phyloP scores from a whole-genome alignment of 2,113 vertebrate species.

The human region DNA sequence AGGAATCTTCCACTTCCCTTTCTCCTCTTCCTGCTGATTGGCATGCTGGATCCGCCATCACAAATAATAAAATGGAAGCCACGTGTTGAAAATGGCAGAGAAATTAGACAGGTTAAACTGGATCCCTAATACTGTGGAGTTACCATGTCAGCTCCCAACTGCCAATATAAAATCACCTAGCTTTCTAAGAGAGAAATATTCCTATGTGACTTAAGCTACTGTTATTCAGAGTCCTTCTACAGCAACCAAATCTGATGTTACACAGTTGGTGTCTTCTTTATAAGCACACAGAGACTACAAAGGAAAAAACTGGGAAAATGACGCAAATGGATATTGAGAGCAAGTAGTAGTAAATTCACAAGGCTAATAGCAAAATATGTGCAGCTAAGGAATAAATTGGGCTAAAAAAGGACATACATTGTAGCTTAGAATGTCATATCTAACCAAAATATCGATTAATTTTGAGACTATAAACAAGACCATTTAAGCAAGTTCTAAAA shows the following conservation, averaged over 20 bases:
- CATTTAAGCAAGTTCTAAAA: neutral
- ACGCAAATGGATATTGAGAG: neutral
- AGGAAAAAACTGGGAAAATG: neutral
- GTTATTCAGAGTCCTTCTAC: neutral
- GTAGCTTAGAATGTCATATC: neutral
- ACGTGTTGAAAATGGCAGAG: neutral
- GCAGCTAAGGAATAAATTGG: neutral
- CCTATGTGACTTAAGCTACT: neutral
- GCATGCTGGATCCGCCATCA: neutral
- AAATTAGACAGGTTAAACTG: neutral
- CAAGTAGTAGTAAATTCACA: neutral
- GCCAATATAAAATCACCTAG: neutral
- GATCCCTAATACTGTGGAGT: rapidly evolving
- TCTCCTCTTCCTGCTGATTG: neutral
- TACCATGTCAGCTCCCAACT: no score
- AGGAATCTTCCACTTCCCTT: neutral
- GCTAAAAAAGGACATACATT: neutral
- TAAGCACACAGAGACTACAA: neutral
- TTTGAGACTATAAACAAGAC: neutral
- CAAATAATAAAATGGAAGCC: neutral
- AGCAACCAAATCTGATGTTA: neutral
- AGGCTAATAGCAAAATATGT: neutral
- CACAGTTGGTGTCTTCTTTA: neutral
- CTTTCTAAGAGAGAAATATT: neutral
- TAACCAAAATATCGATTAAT: neutral